Evolutionary conservation across 2,113 vertebrate genomes (phyloP).

Genomic region (Lampris megalopsis): DNA sequence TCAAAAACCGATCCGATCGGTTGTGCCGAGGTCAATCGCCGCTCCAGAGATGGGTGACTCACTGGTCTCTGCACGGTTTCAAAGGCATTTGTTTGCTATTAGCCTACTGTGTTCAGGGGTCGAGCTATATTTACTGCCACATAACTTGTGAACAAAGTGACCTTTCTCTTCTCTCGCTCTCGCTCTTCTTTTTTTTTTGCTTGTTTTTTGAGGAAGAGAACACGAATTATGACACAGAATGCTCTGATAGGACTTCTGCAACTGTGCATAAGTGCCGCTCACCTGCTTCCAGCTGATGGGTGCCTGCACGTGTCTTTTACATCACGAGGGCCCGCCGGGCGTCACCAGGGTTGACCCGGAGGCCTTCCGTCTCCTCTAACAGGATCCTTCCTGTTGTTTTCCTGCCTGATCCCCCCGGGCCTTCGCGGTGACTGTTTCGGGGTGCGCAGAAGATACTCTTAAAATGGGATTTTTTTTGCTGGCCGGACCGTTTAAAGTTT

Average conservation of each 20-base stretch:
- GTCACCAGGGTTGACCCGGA: background rate
- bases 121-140: background rate
- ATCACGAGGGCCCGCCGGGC: background rate
- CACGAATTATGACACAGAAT: no score
- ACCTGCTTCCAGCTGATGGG: no score
- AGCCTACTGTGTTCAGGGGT: background rate
- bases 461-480: no score
- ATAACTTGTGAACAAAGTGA: no score
- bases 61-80: slow-evolving; percentile 8
- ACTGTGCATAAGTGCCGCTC: background rate
- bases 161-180: no score
- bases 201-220: no score
- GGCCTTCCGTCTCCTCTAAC: background rate
- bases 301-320: no score
- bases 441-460: no score
- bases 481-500: no score
- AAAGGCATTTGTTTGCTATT: slow-evolving; percentile 4
- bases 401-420: background rate
- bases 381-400: background rate
- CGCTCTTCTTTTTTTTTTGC: no score
- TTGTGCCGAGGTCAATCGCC: slow-evolving; percentile 31
- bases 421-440: no score
- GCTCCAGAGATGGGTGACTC: slow-evolving; percentile 46
- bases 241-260: background rate
- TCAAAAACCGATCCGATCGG: slow-evolving; percentile 35